Evolutionary conservation across 2,888 invertebrate species (phyloP).

Genomic region (Clanis bilineata): DNA sequence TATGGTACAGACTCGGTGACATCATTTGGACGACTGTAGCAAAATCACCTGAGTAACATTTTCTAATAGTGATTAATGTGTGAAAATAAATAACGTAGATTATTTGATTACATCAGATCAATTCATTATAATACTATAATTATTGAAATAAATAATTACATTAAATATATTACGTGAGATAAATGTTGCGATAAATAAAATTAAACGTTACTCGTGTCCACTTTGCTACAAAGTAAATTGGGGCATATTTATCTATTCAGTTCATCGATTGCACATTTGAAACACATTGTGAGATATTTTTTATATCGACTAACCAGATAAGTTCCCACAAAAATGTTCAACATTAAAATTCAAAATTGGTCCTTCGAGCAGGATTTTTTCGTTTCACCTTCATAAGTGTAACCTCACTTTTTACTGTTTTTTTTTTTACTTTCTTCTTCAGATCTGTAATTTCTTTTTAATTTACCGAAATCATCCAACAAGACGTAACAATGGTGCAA

Average conservation of each 20-base stretch:
- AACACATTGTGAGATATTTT: not conserved
- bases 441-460: not conserved
- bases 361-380: not conserved
- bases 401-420: not conserved
- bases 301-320: not conserved
- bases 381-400: not conserved
- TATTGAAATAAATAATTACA: constrained; percentile 7
- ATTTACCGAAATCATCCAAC: not conserved
- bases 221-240: constrained; percentile 11
- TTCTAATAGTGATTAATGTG: not conserved
- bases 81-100: not conserved
- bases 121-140: constrained; percentile 1
- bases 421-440: not conserved
- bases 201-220: constrained; percentile 5
- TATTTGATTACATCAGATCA: constrained; percentile 8
- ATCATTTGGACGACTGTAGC: constrained; percentile 9
- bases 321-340: not conserved
- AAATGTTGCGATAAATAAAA: constrained; percentile 1
- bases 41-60: constrained; percentile 11
- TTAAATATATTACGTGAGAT: constrained; percentile 9
- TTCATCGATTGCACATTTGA: not conserved
- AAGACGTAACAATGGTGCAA: not conserved
- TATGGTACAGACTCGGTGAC: constrained; percentile 11
- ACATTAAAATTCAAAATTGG: not conserved
- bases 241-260: constrained; percentile 15